Evolutionary conservation across 2,797 vertebrate genomes (phyloP).

Genomic region (Spinibarbus caldwelli): DNA sequence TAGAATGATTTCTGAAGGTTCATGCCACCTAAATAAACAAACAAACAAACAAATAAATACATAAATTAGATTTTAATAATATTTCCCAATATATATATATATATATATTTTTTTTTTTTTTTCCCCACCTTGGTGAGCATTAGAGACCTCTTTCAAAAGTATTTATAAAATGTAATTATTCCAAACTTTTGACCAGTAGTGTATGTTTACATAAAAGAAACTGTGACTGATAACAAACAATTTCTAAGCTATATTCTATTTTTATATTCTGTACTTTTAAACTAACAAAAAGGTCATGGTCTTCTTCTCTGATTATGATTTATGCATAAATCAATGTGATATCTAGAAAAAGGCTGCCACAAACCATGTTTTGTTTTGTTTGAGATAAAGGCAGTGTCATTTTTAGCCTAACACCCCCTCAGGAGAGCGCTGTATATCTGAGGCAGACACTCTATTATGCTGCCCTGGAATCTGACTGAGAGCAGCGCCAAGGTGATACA

Average conservation of each 20-base stretch:
- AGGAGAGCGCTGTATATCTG: constrained; percentile 34
- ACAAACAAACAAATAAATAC: neutral
- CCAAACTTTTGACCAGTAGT: neutral
- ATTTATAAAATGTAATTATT: neutral
- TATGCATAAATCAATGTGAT: neutral
- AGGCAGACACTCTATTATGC: constrained; percentile 27
- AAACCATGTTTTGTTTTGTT: constrained; percentile 42
- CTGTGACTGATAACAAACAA: neutral
- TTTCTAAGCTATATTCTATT: neutral
- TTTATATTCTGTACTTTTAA: neutral
- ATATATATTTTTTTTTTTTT: too few species aligned
- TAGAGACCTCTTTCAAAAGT: neutral
- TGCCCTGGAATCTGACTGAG: constrained; percentile 39
- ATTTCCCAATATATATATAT: too few species aligned
- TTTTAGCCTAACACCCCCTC: constrained; percentile 39
- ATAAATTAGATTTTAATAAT: too few species aligned
- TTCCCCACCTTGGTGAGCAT: neutral
- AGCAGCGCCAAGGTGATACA: constrained; percentile 59
- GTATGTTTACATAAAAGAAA: neutral
- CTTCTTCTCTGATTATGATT: neutral
- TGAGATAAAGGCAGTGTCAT: constrained; percentile 30
- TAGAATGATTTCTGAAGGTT: neutral
- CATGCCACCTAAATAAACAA: neutral
- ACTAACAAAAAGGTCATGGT: neutral
- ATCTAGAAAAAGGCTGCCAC: constrained; percentile 1